Evolutionary conservation across 2,797 vertebrate genomes (phyloP).

Genomic region (Ptychadena robeensis): DNA sequence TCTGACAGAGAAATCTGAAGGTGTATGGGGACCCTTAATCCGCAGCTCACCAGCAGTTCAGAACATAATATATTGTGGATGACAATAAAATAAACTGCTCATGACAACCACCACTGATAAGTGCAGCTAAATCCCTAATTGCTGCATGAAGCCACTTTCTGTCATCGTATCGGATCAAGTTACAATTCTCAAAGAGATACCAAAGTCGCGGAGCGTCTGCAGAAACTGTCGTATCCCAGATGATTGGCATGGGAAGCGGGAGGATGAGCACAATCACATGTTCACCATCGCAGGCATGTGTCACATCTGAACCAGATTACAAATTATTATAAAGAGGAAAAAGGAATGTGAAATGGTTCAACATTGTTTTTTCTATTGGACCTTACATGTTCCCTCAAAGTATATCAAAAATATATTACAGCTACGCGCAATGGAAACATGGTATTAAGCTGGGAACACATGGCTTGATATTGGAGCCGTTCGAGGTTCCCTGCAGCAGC

Average conservation of each 20-base stretch:
- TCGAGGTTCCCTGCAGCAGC: too few species aligned
- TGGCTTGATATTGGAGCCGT: too few species aligned
- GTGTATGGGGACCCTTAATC: too few species aligned
- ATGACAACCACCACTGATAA: neutral
- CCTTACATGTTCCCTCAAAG: too few species aligned
- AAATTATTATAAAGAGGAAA: neutral
- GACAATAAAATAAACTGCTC: conserved; percentile 3
- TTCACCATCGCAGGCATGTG: neutral
- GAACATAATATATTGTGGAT: neutral
- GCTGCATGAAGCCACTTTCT: conserved; percentile 25
- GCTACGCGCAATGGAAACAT: too few species aligned
- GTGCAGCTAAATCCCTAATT: conserved; percentile 15
- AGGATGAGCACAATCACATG: neutral
- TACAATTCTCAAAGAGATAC: conserved; percentile 11
- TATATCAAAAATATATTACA: too few species aligned
- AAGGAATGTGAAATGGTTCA: too few species aligned
- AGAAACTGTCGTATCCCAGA: neutral
- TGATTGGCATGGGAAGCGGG: conserved; percentile 22
- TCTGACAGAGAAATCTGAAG: too few species aligned
- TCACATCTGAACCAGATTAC: neutral
- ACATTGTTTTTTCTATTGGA: too few species aligned
- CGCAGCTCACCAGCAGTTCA: neutral
- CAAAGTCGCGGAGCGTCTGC: neutral
- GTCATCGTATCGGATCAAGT: conserved; percentile 22
- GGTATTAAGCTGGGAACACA: too few species aligned